Conservation (phyloP, 2,888 invertebrate species). For the Coleophora deauratella region DNA sequence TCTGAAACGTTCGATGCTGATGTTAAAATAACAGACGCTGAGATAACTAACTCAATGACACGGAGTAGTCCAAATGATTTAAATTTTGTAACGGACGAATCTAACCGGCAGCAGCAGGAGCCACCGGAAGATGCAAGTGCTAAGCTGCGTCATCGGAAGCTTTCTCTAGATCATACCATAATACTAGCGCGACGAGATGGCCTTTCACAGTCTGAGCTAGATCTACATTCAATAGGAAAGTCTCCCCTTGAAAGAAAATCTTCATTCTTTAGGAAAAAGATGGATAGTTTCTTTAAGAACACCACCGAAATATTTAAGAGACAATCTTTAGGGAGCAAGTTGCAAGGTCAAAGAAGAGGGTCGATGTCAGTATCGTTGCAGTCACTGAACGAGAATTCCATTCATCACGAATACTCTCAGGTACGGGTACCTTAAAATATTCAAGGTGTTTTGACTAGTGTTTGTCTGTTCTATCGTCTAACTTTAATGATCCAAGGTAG, state of each 20-base stretch:
- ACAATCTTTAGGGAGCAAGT: constrained; percentile 34
- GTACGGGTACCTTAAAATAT: neutral
- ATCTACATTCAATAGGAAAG: constrained; percentile 57
- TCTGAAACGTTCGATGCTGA: neutral
- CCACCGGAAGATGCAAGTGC: neutral
- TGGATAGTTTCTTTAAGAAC: constrained; percentile 62
- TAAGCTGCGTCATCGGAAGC: constrained; percentile 33
- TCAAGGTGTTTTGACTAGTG: too few species aligned
- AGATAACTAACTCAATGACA: too few species aligned
- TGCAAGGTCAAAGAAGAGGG: constrained; percentile 33
- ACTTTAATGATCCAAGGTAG: too few species aligned
- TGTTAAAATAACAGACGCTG: too few species aligned
- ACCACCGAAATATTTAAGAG: constrained; percentile 59
- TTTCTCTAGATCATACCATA: constrained; percentile 53
- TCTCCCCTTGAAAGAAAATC: constrained; percentile 59
- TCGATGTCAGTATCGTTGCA: constrained; percentile 58
- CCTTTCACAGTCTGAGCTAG: constrained; percentile 58
- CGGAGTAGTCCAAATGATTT: too few species aligned
- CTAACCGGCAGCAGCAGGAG: too few species aligned
- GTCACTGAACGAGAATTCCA: constrained; percentile 41
- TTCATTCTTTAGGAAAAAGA: constrained; percentile 60
- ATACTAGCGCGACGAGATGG: constrained; percentile 42
- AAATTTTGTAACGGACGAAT: too few species aligned
- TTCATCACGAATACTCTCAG: constrained; percentile 19
- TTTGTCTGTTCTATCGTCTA: too few species aligned